Percentiles rank a stretch among this genome's conserved stretches.
These are phyloP conservation scores for Steatocranus sp. DNA, from an alignment of 2,797 vertebrate genomes.

Conservation along the genomic window DNA sequence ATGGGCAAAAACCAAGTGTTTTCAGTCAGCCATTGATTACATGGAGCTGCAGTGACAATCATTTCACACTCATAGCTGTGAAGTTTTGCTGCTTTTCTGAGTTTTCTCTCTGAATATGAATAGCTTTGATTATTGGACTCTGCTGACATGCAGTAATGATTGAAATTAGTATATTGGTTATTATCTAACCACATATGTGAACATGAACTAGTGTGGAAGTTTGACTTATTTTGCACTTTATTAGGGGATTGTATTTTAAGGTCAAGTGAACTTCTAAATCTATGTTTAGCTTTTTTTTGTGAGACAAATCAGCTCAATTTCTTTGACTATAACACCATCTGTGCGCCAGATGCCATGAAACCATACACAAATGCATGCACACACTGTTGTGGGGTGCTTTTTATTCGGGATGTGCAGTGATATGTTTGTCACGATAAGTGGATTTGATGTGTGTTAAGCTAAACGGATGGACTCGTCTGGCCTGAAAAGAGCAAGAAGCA, in stretches of 20 bases:
- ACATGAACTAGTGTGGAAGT: background rate
- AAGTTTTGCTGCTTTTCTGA: background rate
- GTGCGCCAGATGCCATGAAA: background rate
- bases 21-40: background rate
- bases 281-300: constrained; percentile 2
- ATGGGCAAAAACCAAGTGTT: background rate
- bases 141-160: background rate
- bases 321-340: constrained; percentile 36
- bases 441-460: constrained; percentile 4
- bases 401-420: constrained; percentile 4
- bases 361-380: background rate
- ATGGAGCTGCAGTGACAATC: background rate
- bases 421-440: constrained; percentile 19
- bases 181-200: background rate
- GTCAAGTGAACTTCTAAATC: background rate
- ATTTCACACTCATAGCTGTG: background rate
- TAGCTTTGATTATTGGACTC: background rate
- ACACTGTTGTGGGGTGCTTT: background rate
- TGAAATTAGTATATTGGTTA: background rate
- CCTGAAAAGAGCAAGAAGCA: constrained; percentile 34
- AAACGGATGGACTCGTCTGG: constrained; percentile 8
- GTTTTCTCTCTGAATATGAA: background rate
- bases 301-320: background rate
- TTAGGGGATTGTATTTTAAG: background rate
- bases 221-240: background rate